Evolutionary conservation across 2,888 invertebrate species (phyloP), one percentile per base, ranked within the genome.

Genomic region (Drosophila falleni): DNA sequence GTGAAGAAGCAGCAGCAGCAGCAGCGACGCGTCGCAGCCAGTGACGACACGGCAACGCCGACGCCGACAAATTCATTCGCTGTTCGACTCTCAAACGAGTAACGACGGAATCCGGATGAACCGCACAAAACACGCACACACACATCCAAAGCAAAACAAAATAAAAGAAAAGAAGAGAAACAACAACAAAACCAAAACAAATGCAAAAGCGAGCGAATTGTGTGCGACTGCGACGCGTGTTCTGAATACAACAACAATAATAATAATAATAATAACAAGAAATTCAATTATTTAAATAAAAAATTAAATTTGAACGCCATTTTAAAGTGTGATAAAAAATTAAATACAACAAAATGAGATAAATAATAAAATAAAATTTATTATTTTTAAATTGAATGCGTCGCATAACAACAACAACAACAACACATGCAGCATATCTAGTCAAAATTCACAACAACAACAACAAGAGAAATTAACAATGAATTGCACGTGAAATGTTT

Each of bases 31-130:
- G 72, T 53, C 74, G 80, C 78, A 81, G 85, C 80, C 78, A 84
- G 80, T 85, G 84, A 88, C 86, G 89, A 88, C 86, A 88, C 82
- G 78, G 66, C 74, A 76, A 73, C 79, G 84, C 82, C 82, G 88
- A 72, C 78, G 84, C 82, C 82, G 88, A 81, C 87, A 81, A 81
- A 87, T 77, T 89, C 91, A 91, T 91, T 91, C 91, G 90, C 90
- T 90, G 90, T 90, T 90, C 88, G 90, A 90, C 91, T 89, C 90
- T 91, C 90, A 89, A 90, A 88, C 89, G 90, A 89, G 89, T 87
- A 91, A 91, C 91, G 91, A 91, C 91, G 89, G 90, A 81, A 85
- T 87, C 89, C 87, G 88, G 80, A 85, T 87, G 89, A 88, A 77
- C 61, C 72, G 74, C 70, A 74, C 59, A 56, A 50, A 63, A 67